Evolutionary conservation across 2,113 vertebrate genomes (phyloP).

Genomic region (Notiomystis cincta): DNA sequence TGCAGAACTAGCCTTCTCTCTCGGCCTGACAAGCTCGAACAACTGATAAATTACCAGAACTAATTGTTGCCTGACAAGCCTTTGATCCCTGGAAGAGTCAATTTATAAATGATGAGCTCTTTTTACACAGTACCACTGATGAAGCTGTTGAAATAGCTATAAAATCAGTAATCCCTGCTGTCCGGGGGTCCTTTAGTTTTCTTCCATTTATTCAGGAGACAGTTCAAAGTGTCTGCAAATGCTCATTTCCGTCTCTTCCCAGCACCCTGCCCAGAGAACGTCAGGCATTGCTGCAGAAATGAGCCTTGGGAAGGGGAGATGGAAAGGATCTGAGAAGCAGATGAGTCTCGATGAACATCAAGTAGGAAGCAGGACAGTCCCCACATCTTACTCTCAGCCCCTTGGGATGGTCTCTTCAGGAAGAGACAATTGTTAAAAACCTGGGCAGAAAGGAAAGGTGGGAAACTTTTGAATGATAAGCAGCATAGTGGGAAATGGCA

Average conservation of each 20-base stretch:
- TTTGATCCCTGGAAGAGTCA: constrained; percentile 35
- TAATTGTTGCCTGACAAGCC: background rate
- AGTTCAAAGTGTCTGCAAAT: constrained; percentile 5
- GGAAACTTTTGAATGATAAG: background rate
- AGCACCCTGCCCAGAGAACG: background rate
- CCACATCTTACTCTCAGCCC: background rate
- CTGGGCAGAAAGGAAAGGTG: background rate
- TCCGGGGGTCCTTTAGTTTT: background rate
- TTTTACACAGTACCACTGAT: background rate
- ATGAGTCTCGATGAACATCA: rapidly evolving
- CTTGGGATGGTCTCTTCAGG: background rate
- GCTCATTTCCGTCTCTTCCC: background rate
- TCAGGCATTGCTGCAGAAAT: background rate
- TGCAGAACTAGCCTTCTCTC: constrained; percentile 42
- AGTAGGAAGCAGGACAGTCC: background rate
- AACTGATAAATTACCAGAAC: constrained; percentile 34
- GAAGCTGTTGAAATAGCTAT: background rate
- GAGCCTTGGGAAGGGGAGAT: background rate
- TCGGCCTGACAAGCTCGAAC: constrained; percentile 29
- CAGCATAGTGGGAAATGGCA: background rate
- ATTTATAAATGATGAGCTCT: constrained; percentile 10
- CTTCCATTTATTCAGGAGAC: constrained; percentile 4
- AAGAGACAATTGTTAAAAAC: background rate
- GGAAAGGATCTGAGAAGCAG: background rate
- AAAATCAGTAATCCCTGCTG: background rate